Evolutionary conservation across 1,140 invertebrate genomes (phyloP), one percentile per base, ranked within the genome.

Genomic region (Bombus sylvicola): DNA sequence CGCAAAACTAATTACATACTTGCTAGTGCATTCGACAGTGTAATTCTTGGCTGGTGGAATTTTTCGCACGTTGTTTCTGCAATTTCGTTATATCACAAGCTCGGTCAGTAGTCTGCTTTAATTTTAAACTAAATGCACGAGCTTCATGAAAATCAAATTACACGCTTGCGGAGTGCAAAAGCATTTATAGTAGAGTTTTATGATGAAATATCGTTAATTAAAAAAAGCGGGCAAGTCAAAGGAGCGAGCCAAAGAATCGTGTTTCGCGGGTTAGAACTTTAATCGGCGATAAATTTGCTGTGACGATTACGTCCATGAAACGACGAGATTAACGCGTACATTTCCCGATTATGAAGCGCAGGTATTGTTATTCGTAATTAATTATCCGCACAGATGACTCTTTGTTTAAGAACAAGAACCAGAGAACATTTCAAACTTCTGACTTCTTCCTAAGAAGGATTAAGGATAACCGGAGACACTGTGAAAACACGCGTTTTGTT

Each of bases 401-500:
- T 69, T 69, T 69, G 37, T 18, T 69, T 39, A 69, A 22, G 37
- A 28, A 37, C 34, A 28, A 28, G 9, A 37, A 2, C 68, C 28
- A 12, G 15, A 4, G 22, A 71, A 71, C 68, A 2, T 71, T 39
- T 71, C 5, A 39, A 69, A 39, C 68, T 71, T 71, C 25, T 39
- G 39, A 71, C 10, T 12, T 39, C 68, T 71, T 28, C 6, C 12
- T 2, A 28, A 25, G 13, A 71, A 71, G 68, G 68, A 71, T 71
- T 13, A 39, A 37, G 37, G 25, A 71, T 39, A 71, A 37, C 22
- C 39, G 5, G 6, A 37, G 3, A 68, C 43, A 13, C 10, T 47
- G 37, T 31, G 68, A 87, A 73, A 87, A 68, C 37, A 31, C 31
- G 13, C 59, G 73, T 81, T 88, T 81, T 78, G 88, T 73, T 81